Conservation (phyloP, 2,888 invertebrate species). For the Drosophila seclusa region DNA sequence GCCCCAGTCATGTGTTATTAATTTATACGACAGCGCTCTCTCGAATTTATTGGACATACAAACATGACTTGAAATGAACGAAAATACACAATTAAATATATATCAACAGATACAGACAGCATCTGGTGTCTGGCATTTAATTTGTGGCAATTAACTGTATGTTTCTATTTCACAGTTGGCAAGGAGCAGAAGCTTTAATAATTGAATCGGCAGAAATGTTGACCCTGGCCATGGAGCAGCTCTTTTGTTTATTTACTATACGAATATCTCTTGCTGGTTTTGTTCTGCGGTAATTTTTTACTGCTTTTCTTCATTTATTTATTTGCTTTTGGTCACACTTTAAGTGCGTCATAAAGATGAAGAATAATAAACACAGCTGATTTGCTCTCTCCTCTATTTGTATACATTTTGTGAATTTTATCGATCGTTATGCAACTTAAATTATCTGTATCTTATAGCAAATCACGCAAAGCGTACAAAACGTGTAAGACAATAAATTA, state of each 20-base stretch:
- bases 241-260: conserved; percentile 40
- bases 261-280: conserved; percentile 11
- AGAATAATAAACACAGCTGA: neutral
- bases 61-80: conserved; percentile 12
- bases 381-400: neutral
- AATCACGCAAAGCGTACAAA: neutral
- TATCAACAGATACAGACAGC: conserved; percentile 5
- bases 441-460: neutral
- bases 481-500: neutral
- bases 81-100: conserved; percentile 1
- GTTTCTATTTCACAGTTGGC: conserved; percentile 27
- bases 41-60: conserved; percentile 53
- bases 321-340: conserved; percentile 26
- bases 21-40: conserved; percentile 47
- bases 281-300: neutral
- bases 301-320: conserved; percentile 10
- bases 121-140: conserved; percentile 14
- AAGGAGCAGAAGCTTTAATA: conserved; percentile 14
- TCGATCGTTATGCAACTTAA: neutral
- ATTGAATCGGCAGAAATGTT: conserved; percentile 28
- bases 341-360: conserved; percentile 4
- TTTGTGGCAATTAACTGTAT: conserved; percentile 62
- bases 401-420: neutral
- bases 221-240: conserved; percentile 34
- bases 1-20: conserved; percentile 68